A percentile compares a stretch with the other conserved stretches of the same genome.
Conservation (phyloP, 2,797 vertebrate genomes). For the Halcyon badia region DNA sequence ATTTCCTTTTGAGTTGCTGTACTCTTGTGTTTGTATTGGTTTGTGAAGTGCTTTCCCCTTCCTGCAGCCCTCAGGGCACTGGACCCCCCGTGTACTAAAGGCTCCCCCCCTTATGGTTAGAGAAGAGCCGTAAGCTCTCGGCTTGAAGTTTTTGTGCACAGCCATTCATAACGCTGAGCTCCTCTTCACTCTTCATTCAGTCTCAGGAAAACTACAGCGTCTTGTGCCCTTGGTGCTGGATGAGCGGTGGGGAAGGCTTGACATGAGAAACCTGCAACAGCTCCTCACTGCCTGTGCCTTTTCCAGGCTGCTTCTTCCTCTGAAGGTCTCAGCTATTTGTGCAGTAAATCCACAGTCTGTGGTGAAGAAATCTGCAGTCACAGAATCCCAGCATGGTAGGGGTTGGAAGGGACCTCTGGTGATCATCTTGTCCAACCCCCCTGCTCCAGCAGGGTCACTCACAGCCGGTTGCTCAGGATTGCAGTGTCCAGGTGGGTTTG, state of each 20-base stretch:
- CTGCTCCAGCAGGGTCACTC: background rate
- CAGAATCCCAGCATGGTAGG: background rate
- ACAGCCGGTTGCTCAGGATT: background rate
- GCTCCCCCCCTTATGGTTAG: background rate
- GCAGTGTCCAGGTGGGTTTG: background rate
- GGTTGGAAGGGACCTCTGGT: background rate
- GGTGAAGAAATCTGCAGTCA: background rate
- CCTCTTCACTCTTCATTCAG: background rate
- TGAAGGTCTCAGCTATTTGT: background rate
- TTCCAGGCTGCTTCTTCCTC: background rate
- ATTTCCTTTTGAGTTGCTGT: background rate
- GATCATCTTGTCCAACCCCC: background rate
- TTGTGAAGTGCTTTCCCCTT: background rate
- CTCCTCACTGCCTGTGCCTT: background rate
- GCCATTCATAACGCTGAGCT: background rate
- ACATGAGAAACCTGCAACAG: fast-evolving
- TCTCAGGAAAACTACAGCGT: background rate
- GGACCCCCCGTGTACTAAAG: background rate
- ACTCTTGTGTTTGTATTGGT: background rate
- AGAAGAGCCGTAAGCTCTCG: background rate
- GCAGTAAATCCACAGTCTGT: background rate
- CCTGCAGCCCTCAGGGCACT: background rate
- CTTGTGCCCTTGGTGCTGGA: background rate
- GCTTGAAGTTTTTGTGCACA: background rate
- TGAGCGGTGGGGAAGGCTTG: fast-evolving